Base-by-base conservation (phyloP, 35 echinoderm and acorn worm genomes). In the Lytechinus variegatus region DNA sequence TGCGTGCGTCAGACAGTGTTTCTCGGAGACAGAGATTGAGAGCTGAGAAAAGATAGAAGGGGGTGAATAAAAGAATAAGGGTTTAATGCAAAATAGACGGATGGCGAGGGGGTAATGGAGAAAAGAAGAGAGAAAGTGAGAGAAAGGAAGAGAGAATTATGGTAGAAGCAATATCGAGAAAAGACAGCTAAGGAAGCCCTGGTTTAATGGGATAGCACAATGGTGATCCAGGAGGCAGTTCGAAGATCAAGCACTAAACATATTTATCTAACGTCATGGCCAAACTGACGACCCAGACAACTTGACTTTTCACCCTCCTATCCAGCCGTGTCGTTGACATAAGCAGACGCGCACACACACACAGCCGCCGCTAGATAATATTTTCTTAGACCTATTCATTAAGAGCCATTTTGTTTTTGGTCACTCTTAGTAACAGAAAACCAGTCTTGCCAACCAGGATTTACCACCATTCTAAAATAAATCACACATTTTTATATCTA, bases 221-320 rank as follows among this genome's bases (percentile, higher is more conserved):
- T 79, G 66, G n/a, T 79, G 66, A 79, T 79, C 66, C 66, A 79
- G 66, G 66, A 24, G 66, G 66, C 14, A n/a, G 66, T 79, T 79
- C 66, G 66, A 79, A 79, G 66, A 79, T 79, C 66, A 79, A 79
- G 66, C 66, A 24, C 66, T 79, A 79, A 79, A 24, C 66, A 79
- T 79, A 79, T 79, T 79, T 79, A 24, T 79, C 66, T 79, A 79
- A 79, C 66, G 66, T 79, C 66, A 79, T 79, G 66, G 19, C 66
- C 66, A 79, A 79, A 79, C 66, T 24, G 21, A 79, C 66, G 66
- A 79, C 66, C 66, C 66, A 79, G 66, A 79, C 66, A 24, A 24
- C 66, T 79, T 79, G 66, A 79, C 66, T 79, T 79, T 79, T 27
- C 66, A 79, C 66, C 66, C 66, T 79, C 66, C 66, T 7, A 79